Evolutionary conservation across 1,140 invertebrate genomes (phyloP), one percentile per base, ranked within the genome.

Genomic region (Belonocnema kinseyi): DNA sequence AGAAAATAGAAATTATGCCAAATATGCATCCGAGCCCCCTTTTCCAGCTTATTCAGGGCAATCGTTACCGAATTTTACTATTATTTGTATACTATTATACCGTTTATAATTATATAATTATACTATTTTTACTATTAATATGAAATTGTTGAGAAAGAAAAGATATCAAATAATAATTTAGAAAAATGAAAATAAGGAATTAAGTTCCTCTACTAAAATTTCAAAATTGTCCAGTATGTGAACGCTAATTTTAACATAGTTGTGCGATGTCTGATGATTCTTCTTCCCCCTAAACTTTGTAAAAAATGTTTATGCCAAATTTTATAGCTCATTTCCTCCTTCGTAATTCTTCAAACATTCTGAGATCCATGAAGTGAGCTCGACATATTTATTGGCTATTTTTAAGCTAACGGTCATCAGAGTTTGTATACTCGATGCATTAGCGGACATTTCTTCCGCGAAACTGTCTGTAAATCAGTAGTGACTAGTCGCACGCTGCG

Each of bases 341-440:
- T 40, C 61, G 13, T 66, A 16, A 66, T 66, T 66, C 61, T 40
- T 66, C 40, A 66, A 66, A 66, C 61, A 40, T 66, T 10, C 61
- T 66, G 26, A 66, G 33, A 66, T 66, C 61, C n/a, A 66, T 66
- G 33, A 21, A 66, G 26, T 66, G 61, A 66, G 12, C 1, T 66
- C 33, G 61, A n/a, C 46, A 66, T 66, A 66, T 66, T 66, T 66
- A 66, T 66, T 33, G 3, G 26, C 21, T 66, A 66, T 66, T 66
- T 66, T 66, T 40, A 66, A 66, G 26, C 33, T 14, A 66, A 40
- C n/a, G 61, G 61, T 66, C 21, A 66, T 66, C 61, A 13, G 26
- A 3, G 33, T 66, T 66, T 76, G 54, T 73, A 40, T 73, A 76
- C 26, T 50, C 74, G 74, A 72, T 76, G 71, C 77, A 76, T 79